A percentile compares a stretch with the other conserved stretches of the same genome.
phyloP scores from a whole-genome alignment of 2,797 vertebrate genomes.

The Gephyroberyx darwinii region DNA sequence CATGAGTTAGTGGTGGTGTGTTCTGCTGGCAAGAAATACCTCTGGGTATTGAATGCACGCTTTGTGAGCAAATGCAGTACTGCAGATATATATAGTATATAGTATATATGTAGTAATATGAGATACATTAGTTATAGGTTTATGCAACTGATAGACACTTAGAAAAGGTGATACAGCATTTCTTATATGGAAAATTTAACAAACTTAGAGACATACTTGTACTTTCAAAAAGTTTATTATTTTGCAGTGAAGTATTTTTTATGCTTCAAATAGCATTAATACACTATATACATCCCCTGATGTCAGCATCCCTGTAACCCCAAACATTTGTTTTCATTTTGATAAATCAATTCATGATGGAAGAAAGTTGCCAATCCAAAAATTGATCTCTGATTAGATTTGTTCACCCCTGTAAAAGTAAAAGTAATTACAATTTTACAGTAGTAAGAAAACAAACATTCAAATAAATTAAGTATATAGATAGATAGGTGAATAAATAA shows the following conservation, averaged over 20 bases:
- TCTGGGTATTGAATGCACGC: slow-evolving; percentile 4
- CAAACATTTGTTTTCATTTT: slow-evolving; percentile 34
- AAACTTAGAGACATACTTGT: slow-evolving; percentile 14
- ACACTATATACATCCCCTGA: slow-evolving; percentile 55
- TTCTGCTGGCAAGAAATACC: slow-evolving; percentile 25
- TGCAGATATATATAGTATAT: not conserved
- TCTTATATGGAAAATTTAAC: not conserved
- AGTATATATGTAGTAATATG: not conserved
- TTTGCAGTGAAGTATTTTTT: slow-evolving; percentile 44
- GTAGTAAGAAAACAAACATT: slow-evolving; percentile 46
- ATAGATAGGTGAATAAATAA: slow-evolving; percentile 30
- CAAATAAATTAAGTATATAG: slow-evolving; percentile 36
- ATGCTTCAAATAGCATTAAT: slow-evolving; percentile 53
- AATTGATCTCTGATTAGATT: slow-evolving; percentile 42
- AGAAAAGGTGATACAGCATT: not conserved
- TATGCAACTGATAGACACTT: not conserved
- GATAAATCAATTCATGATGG: slow-evolving; percentile 39
- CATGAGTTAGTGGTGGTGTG: slow-evolving; percentile 19
- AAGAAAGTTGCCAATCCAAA: slow-evolving; percentile 23
- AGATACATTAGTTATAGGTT: not conserved
- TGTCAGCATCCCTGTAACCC: slow-evolving; percentile 55
- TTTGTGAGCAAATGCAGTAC: slow-evolving; percentile 4
- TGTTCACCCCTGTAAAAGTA: slow-evolving; percentile 36
- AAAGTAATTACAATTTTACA: slow-evolving; percentile 49
- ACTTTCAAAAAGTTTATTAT: slow-evolving; percentile 68